Evolutionary conservation across 2,797 vertebrate species (phyloP).

Genomic region (Ibycter americanus): DNA sequence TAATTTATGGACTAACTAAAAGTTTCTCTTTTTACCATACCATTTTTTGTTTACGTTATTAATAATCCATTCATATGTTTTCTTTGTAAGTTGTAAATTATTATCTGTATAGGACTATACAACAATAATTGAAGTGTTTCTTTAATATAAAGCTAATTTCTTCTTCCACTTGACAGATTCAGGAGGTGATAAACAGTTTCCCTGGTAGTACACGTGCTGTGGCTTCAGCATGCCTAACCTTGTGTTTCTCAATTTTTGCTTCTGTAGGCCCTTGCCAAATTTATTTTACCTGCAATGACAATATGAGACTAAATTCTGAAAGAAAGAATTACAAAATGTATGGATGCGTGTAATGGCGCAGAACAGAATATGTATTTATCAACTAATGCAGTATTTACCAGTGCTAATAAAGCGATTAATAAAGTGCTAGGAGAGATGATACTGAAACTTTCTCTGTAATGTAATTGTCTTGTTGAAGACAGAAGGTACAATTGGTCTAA

Average conservation of each 20-base stretch:
- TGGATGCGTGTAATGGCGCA: background rate
- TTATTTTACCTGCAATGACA: slow-evolving; percentile 37
- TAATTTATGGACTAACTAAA: slow-evolving; percentile 20
- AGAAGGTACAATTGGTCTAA: background rate
- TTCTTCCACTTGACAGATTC: background rate
- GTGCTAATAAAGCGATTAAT: background rate
- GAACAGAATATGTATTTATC: background rate
- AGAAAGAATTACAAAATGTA: background rate
- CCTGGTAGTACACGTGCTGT: background rate
- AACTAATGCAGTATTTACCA: background rate
- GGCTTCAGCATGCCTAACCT: background rate
- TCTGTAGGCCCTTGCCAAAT: slow-evolving; percentile 3
- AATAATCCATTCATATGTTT: background rate
- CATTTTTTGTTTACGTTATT: background rate
- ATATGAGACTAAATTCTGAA: background rate
- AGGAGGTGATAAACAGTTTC: background rate
- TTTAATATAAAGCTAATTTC: background rate
- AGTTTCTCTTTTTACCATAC: background rate
- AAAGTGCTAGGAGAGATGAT: background rate
- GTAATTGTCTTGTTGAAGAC: background rate
- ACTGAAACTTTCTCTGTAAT: background rate
- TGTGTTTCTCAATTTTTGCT: background rate
- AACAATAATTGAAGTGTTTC: background rate
- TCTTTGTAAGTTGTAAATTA: background rate
- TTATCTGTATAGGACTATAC: background rate